A percentile compares a stretch with the other conserved stretches of the same genome.
These are phyloP conservation scores for Oscheius sp. DNA, from an alignment of 2,888 invertebrate genomes.

Conservation along the genomic window DNA sequence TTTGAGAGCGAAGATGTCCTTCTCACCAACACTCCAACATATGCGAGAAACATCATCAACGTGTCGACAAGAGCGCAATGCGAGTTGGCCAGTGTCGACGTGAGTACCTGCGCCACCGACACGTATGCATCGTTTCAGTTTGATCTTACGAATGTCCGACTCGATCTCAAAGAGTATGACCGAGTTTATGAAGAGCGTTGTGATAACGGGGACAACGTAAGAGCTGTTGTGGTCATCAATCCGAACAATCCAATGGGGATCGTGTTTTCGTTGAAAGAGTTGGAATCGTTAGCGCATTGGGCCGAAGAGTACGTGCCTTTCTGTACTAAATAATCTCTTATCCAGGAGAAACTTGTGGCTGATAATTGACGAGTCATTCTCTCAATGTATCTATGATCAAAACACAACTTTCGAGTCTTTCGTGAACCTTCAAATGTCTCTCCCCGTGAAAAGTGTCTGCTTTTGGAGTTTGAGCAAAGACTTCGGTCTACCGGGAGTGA, in stretches of 20 bases:
- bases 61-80: conserved; percentile 64
- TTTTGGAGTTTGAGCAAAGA: conserved; percentile 73
- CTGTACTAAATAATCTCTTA: neutral
- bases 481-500: conserved; percentile 62
- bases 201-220: conserved; percentile 64
- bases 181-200: conserved; percentile 19
- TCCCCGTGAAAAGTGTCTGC: conserved; percentile 52
- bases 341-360: conserved; percentile 55
- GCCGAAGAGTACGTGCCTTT: conserved; percentile 57
- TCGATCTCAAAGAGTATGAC: conserved; percentile 3
- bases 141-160: conserved; percentile 11
- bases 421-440: conserved; percentile 44
- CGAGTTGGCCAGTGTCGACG: conserved; percentile 48
- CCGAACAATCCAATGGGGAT: conserved; percentile 72
- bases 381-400: conserved; percentile 49
- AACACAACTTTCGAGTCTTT: conserved; percentile 54
- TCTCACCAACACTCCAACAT: conserved; percentile 67
- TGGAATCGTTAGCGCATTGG: conserved; percentile 67
- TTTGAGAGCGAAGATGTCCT: conserved; percentile 56
- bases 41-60: conserved; percentile 66
- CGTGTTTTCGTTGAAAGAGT: conserved; percentile 60
- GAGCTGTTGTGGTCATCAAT: conserved; percentile 69
- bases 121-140: conserved; percentile 32
- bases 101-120: neutral
- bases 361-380: conserved; percentile 64